phyloP scores from a whole-genome alignment of 2,113 vertebrate species.

The Zingel zingel region DNA sequence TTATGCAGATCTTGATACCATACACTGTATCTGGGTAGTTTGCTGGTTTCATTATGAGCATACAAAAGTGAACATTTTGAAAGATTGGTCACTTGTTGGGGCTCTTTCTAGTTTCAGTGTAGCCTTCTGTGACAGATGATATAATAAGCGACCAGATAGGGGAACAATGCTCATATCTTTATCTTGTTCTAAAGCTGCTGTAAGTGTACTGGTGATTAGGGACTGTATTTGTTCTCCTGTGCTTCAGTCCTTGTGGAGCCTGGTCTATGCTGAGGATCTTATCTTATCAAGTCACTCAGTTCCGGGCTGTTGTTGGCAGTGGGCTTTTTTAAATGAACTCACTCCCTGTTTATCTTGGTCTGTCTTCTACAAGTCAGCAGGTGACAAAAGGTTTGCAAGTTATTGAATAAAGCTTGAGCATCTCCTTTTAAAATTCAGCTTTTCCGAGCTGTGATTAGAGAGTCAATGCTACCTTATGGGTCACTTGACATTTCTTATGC shows the following conservation, averaged over 20 bases:
- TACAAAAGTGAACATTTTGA: not conserved
- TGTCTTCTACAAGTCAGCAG: not conserved
- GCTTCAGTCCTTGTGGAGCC: not conserved
- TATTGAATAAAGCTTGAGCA: not conserved
- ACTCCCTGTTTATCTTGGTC: conserved; percentile 7
- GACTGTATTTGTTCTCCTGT: conserved; percentile 18
- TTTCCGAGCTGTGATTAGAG: not conserved
- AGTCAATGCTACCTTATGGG: not conserved
- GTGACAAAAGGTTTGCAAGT: not conserved
- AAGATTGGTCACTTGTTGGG: not conserved
- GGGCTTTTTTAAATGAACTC: conserved; percentile 11
- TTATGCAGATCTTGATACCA: not conserved
- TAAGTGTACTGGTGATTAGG: not conserved
- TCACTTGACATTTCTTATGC: not conserved
- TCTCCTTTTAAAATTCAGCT: not conserved
- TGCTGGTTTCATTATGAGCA: not conserved
- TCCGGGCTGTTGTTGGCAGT: not conserved
- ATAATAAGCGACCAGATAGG: not conserved
- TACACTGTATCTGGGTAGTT: not conserved
- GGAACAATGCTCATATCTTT: not conserved
- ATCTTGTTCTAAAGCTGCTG: conserved; percentile 7
- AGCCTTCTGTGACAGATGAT: not conserved
- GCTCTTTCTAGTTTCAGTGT: not conserved
- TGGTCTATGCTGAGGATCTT: not conserved
- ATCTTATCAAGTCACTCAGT: conserved; percentile 3